phyloP scores from a whole-genome alignment of 2,113 vertebrate genomes.

The Eublepharis macularius region DNA sequence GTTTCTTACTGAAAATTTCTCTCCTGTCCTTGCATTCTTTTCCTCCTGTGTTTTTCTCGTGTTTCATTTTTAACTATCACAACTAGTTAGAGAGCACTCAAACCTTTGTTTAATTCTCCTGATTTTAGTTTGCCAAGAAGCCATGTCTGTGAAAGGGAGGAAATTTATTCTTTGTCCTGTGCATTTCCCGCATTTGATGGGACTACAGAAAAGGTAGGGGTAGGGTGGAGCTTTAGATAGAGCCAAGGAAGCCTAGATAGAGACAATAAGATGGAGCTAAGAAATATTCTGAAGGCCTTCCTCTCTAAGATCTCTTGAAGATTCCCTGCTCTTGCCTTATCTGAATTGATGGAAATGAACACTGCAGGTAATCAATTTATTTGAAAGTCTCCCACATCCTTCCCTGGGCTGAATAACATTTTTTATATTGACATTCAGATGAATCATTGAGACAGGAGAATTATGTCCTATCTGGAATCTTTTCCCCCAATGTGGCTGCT shows the following conservation, averaged over 20 bases:
- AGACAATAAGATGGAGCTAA: not conserved
- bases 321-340: not conserved
- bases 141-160: constrained; percentile 44
- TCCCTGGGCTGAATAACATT: not conserved
- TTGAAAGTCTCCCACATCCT: not conserved
- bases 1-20: constrained; percentile 24
- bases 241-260: no score
- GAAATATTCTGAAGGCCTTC: accelerated
- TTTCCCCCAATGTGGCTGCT: not conserved
- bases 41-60: not conserved
- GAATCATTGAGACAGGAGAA: not conserved
- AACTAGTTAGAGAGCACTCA: constrained; percentile 27
- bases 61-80: not conserved
- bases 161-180: constrained; percentile 42
- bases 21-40: constrained; percentile 17
- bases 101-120: constrained; percentile 20
- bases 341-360: not conserved
- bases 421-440: not conserved
- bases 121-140: constrained; percentile 44
- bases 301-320: not conserved
- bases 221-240: constrained; percentile 18
- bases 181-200: constrained; percentile 50
- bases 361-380: not conserved
- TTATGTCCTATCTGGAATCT: not conserved
- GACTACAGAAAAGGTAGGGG: constrained; percentile 20